Evolutionary conservation across 1,140 invertebrate species (phyloP), one percentile per base, ranked within the genome.

Genomic region (Orchesella cincta): DNA sequence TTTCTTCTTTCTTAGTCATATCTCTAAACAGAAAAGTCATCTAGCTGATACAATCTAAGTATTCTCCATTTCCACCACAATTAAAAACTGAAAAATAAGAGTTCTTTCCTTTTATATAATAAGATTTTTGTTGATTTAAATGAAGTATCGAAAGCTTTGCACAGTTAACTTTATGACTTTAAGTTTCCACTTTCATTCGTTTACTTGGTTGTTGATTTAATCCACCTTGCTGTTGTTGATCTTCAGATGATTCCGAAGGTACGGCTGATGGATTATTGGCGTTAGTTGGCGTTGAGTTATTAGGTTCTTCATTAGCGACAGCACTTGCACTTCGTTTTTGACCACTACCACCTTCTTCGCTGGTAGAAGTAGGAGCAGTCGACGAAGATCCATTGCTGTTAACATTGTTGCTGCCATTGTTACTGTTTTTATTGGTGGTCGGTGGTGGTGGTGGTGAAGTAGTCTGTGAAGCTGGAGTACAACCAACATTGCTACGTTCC

Each of bases 401-500:
- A 23, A 12, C 33, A 29, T 16, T 33, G 8, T 8, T 23, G 23
- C 23, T 57, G 12, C 28, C 12, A 26, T 8, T 18, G 8, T 3
- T 8, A 31, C 33, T 23, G 14, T n/a, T 26, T 26, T n/a, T 26
- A n/a, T 3, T 26, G 23, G 52, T n/a, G 5, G 62, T 8, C 12
- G 62, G 12, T 67, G 62, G 62, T 31, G 62, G 29, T 5, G 62
- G 29, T 29, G 62, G 33, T 33, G 28, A 57, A 3, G 52, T 26
- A 12, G 39, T 20, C 20, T 20, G 8, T 46, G 39, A 46, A 12
- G 39, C 8, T 20, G 39, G 39, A 57, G 52, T 78, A 74, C 81
- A 82, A 16, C 81, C 81, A 18, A 82, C 81, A 74, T 82, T 82
- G 64, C 78, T 79, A 36, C 73, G 52, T 36, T 79, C 79, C n/a